These are phyloP conservation scores for Stenoptilia bipunctidactyla DNA, from an alignment of 2,888 invertebrate genomes.

Conservation along the genomic window DNA sequence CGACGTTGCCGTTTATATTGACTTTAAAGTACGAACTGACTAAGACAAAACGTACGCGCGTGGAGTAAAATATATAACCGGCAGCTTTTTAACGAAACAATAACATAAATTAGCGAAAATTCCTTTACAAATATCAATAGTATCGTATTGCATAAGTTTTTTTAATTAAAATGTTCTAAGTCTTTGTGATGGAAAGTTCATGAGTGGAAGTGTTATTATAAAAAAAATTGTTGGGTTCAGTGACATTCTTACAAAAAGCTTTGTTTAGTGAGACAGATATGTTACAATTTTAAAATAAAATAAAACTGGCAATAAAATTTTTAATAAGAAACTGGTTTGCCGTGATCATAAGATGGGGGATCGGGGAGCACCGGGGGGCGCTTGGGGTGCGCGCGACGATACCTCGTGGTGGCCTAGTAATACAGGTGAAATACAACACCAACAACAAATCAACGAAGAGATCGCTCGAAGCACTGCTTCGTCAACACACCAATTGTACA, in stretches of 20 bases:
- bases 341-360: conserved; percentile 62
- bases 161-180: conserved; percentile 27
- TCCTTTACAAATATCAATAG: too few species aligned
- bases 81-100: conserved; percentile 42
- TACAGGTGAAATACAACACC: conserved; percentile 63
- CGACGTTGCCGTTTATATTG: conserved; percentile 72
- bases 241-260: conserved; percentile 9
- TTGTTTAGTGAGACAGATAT: not conserved
- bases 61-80: conserved; percentile 61
- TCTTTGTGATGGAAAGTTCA: conserved; percentile 46
- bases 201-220: conserved; percentile 25
- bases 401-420: conserved; percentile 68
- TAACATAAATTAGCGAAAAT: not conserved
- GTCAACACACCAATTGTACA: conserved; percentile 80
- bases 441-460: conserved; percentile 63
- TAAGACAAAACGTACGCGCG: conserved; percentile 69
- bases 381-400: conserved; percentile 71
- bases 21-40: conserved; percentile 48
- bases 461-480: conserved; percentile 56
- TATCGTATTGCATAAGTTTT: not conserved
- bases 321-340: conserved; percentile 56
- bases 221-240: conserved; percentile 14
- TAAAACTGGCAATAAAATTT: not conserved
- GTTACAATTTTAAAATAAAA: not conserved
- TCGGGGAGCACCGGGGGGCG: conserved; percentile 67